A percentile compares a stretch with the other conserved stretches of the same genome.
Conservation (phyloP, 2,888 invertebrate species). For the Sicus ferrugineus region DNA sequence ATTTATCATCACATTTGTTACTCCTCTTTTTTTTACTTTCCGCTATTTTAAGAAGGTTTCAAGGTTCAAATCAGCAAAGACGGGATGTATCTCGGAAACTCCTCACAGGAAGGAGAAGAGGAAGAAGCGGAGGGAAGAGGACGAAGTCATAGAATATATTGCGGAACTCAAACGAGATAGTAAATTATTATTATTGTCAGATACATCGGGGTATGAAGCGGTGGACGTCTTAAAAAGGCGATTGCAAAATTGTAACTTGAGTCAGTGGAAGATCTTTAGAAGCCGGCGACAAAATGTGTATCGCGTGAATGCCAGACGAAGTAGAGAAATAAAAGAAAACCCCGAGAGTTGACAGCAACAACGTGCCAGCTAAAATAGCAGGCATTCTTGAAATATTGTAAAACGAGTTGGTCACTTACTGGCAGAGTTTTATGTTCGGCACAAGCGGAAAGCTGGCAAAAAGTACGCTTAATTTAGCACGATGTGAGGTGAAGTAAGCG, state of each 20-base stretch:
- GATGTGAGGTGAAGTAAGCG: too few relatives aligned
- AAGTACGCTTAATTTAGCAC: too few relatives aligned
- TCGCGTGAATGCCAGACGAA: background rate
- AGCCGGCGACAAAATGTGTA: constrained; percentile 12
- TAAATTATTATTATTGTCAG: constrained; percentile 18
- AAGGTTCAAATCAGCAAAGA: too few relatives aligned
- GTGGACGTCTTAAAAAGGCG: background rate
- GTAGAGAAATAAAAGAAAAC: background rate
- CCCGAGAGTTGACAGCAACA: too few relatives aligned
- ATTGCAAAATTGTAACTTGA: background rate
- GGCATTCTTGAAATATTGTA: too few relatives aligned
- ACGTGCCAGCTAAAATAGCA: too few relatives aligned
- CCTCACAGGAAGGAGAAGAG: background rate
- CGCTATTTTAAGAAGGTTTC: too few relatives aligned
- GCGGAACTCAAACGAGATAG: background rate
- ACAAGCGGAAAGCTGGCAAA: too few relatives aligned
- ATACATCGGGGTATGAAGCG: background rate
- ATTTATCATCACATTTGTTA: constrained; percentile 10
- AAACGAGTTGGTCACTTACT: too few relatives aligned
- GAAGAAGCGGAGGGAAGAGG: background rate
- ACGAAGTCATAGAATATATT: background rate
- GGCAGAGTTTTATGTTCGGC: too few relatives aligned
- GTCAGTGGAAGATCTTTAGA: constrained; percentile 10
- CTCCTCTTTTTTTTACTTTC: too few relatives aligned
- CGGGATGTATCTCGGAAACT: too few relatives aligned